Conservation (phyloP, 2,888 invertebrate genomes). For the Lasius platythorax region DNA sequence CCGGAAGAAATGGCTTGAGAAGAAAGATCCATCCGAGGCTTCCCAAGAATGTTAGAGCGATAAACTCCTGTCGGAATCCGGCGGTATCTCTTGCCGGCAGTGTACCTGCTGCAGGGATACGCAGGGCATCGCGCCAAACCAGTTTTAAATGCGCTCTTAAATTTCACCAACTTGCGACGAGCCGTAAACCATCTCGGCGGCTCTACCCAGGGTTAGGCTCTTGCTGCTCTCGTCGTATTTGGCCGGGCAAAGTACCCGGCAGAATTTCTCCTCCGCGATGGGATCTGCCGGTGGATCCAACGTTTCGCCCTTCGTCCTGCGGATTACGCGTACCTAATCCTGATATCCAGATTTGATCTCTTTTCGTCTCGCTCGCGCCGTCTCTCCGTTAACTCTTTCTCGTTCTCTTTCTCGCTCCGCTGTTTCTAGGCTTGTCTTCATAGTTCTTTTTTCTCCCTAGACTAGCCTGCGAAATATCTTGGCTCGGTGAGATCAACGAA, state of each 20-base stretch:
- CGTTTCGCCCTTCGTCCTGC: constrained; percentile 73
- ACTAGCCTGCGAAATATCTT: constrained; percentile 21
- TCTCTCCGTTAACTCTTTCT: constrained; percentile 45
- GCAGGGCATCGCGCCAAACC: constrained; percentile 86
- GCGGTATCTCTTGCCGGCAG: constrained; percentile 82
- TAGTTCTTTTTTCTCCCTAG: not conserved
- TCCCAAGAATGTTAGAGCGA: constrained; percentile 85
- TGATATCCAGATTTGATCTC: constrained; percentile 75
- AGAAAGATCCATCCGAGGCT: constrained; percentile 84
- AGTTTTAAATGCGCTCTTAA: constrained; percentile 86
- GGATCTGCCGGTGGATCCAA: constrained; percentile 67
- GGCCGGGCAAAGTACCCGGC: constrained; percentile 79
- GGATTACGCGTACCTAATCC: constrained; percentile 77
- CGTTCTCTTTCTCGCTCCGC: constrained; percentile 22
- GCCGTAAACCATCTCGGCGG: constrained; percentile 85
- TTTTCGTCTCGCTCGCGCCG: constrained; percentile 53
- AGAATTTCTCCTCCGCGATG: constrained; percentile 77
- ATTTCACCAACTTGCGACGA: constrained; percentile 85
- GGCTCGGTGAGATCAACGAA: constrained; percentile 53
- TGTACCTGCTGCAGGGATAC: constrained; percentile 81
- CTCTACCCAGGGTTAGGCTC: constrained; percentile 80
- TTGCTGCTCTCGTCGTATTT: constrained; percentile 81
- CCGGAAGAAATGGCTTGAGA: constrained; percentile 75
- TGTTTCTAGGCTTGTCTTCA: not conserved
- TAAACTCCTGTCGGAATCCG: constrained; percentile 84